Conservation (phyloP, 2,797 vertebrate genomes). For the Botia almorhae region DNA sequence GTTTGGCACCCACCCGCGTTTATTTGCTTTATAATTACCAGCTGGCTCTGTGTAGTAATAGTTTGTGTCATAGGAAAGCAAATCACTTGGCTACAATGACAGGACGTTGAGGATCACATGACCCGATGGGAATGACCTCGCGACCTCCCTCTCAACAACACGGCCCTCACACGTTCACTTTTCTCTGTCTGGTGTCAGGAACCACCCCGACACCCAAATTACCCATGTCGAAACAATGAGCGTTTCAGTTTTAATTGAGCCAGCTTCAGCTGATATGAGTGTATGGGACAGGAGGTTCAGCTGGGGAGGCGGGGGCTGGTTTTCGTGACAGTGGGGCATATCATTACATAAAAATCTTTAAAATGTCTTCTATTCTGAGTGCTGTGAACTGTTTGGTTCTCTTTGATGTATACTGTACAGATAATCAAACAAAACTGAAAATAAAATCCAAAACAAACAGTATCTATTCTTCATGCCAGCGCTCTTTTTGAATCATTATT, state of each 20-base stretch:
- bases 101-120: constrained; percentile 72
- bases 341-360: constrained; percentile 63
- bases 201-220: constrained; percentile 73
- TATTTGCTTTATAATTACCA: constrained; percentile 90
- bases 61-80: constrained; percentile 93
- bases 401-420: constrained; percentile 80
- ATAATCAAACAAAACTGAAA: constrained; percentile 79
- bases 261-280: constrained; percentile 52
- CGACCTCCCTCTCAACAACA: constrained; percentile 77
- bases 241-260: constrained; percentile 73
- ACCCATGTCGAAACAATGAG: constrained; percentile 74
- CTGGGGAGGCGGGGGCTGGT: neutral
- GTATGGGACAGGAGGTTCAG: constrained; percentile 16
- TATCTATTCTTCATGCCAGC: constrained; percentile 56
- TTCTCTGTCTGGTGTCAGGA: constrained; percentile 64
- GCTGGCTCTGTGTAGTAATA: constrained; percentile 85
- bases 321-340: neutral
- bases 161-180: constrained; percentile 62
- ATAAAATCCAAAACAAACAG: constrained; percentile 65
- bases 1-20: constrained; percentile 79
- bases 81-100: constrained; percentile 83
- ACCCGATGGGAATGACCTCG: constrained; percentile 77
- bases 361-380: constrained; percentile 65
- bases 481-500: constrained; percentile 55
- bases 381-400: constrained; percentile 56